Conservation (phyloP, 2,888 invertebrate genomes). For the Horisme vitalbata region DNA sequence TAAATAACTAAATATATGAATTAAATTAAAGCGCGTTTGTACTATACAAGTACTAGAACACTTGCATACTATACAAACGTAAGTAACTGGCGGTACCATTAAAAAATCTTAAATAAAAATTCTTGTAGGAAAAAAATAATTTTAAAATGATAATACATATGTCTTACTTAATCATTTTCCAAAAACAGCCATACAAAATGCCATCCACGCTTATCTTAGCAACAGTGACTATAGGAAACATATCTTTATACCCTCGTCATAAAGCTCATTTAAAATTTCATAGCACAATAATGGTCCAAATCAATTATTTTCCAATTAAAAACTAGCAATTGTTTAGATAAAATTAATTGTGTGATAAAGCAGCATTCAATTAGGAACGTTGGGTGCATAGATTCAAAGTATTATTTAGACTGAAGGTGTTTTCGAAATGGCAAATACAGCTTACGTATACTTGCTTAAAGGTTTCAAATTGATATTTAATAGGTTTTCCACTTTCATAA, state of each 20-base stretch:
- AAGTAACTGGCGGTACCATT: too few species aligned
- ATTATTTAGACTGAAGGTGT: conserved; percentile 21
- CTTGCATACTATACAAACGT: too few species aligned
- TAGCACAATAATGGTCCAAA: conserved; percentile 44
- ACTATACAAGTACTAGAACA: conserved; percentile 2
- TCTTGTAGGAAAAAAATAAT: too few species aligned
- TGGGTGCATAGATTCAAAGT: conserved; percentile 11
- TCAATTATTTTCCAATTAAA: conserved; percentile 66
- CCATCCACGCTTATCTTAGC: conserved; percentile 5
- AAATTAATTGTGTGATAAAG: conserved; percentile 27
- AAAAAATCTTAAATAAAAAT: too few species aligned
- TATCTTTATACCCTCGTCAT: conserved; percentile 18
- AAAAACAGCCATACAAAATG: background rate
- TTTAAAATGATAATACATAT: too few species aligned
- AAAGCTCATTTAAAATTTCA: conserved; percentile 37
- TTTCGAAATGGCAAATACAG: conserved; percentile 21
- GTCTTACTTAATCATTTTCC: too few species aligned
- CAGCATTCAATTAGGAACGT: conserved; percentile 25
- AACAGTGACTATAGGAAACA: conserved; percentile 4
- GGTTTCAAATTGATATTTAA: background rate
- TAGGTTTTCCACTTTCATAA: conserved; percentile 1
- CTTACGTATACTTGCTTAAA: too few species aligned
- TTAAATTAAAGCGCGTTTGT: background rate
- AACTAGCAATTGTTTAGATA: conserved; percentile 30
- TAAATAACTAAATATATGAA: background rate